Evolutionary conservation across 2,797 vertebrate species (phyloP), one percentile per base, ranked within the genome.

Genomic region (Lindbergichthys nudifrons): DNA sequence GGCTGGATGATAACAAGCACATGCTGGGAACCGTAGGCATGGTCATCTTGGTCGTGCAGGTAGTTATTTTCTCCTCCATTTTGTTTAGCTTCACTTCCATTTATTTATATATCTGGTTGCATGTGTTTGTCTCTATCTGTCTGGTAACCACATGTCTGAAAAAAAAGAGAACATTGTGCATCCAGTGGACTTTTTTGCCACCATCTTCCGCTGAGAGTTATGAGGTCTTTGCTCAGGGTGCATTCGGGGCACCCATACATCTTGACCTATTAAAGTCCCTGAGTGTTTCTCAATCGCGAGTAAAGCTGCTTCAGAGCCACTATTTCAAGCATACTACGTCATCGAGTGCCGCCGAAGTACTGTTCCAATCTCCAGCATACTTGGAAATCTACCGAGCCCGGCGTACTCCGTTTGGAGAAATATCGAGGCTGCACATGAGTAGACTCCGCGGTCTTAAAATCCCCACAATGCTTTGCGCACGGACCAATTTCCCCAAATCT

Each of bases 1-100:
- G 97, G 97, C 95, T 99, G 63, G 96, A 97, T 68, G 96, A 98
- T 67, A 98, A 98, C 78, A 99, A 98, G 84, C 96, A 97, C 15
- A 93, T 99, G 80, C 95, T 99, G 1, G 97, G 97, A 81, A 97
- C 96, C 0, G 94, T 96, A 58, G 98, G 96, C 78, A 97, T 99
- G 97, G 97, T 97, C 84, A 88, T 99, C 87, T 93, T 99, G 82
- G 96, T 98, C 52, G 96, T 98, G 88, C 97, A 99, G 98, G 98
- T 99, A 93, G 87, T 47, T 75, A 14, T 75, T 69, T 58, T 41
- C n/a, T 18, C 66, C 32, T 51, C 3, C 10, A 3, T 65, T 43
- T 66, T 36, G 65, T 18, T 43, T 26, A 42, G 16, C 48, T 21
- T 26, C 48, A 12, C 16, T 48, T 19, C 59, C 18, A 26, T 63